A percentile compares a stretch with the other conserved stretches of the same genome.
Conservation (phyloP, 2,113 vertebrate genomes). For the Grammomys surdaster region DNA sequence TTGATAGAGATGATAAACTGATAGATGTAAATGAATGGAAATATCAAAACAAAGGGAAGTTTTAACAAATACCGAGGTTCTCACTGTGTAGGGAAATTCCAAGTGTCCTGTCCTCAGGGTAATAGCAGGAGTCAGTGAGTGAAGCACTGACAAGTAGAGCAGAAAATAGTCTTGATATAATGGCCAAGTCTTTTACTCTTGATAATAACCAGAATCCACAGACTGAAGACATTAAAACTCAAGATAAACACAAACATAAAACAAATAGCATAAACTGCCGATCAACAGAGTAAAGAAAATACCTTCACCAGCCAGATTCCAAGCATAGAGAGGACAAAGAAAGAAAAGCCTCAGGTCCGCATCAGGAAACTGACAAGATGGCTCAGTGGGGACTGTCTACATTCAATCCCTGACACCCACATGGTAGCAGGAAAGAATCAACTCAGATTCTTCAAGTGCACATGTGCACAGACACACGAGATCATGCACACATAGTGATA, state of each 20-base stretch:
- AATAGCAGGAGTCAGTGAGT: neutral
- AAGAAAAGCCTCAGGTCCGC: neutral
- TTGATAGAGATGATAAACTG: neutral
- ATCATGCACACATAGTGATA: neutral
- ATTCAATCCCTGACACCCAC: neutral
- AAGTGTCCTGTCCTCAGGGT: neutral
- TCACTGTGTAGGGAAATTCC: neutral
- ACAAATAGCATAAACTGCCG: neutral
- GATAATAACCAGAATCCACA: neutral
- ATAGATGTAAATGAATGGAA: neutral
- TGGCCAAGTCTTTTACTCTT: neutral
- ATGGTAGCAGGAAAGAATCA: neutral
- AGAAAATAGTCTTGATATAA: neutral
- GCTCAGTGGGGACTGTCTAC: neutral
- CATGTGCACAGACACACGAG: fast-evolving
- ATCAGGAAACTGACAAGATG: neutral
- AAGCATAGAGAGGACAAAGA: neutral
- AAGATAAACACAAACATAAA: neutral
- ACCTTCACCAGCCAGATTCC: neutral
- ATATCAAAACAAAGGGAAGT: neutral
- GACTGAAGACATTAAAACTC: neutral
- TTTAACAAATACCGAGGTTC: neutral
- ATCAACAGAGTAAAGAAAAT: neutral
- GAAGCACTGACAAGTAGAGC: neutral
- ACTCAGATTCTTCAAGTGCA: neutral